Evolutionary conservation across 2,113 vertebrate species (phyloP), one percentile per base, ranked within the genome.

Genomic region (Passer montanus): DNA sequence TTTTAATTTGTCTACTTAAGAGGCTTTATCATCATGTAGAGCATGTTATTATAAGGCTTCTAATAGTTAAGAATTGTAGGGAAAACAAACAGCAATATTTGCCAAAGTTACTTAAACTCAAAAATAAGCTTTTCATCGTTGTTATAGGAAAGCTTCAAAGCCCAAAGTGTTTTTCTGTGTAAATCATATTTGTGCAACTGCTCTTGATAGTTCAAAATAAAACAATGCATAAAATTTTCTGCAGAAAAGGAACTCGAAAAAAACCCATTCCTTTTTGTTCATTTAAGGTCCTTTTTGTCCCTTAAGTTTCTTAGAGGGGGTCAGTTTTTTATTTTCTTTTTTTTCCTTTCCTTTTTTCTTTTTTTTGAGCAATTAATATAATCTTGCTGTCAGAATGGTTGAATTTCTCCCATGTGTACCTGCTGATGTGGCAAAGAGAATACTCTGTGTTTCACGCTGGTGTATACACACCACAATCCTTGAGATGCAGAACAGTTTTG

Each of bases 201-300:
- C 11, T 87, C 11, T 52, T 77, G 39, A 8, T 89, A 50, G 47
- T 69, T 89, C 37, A 60, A 50, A 89, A 49, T 47, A 79, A 43
- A 84, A 44, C 18, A 53, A 22, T 89, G 10, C 21, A 47, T 31
- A 58, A 84, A 86, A 33, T 56, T 68, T 75, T 55, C 31, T 58
- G 23, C 2, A 7, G 13, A 11, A 58, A 72, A 60, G 21, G 26
- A 13, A 2, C 2, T 1, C 0, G 0, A 59, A 16, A 58, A 5
- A 31, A 12, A 49, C 31, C 30, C 4, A 3, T 68, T 37, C 13
- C 4, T 35, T 68, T 87, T 92, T 44, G 24, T 81, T 82, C 9
- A 7, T 16, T 7, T 59, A 60, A 83, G 5, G 52, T 80, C 9
- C 3, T 72, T 89, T 52, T 49, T 92, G 39, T 80, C 16, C 52